Evolutionary conservation across 2,113 vertebrate genomes (phyloP).

Genomic region (Heterotilapia buettikoferi): DNA sequence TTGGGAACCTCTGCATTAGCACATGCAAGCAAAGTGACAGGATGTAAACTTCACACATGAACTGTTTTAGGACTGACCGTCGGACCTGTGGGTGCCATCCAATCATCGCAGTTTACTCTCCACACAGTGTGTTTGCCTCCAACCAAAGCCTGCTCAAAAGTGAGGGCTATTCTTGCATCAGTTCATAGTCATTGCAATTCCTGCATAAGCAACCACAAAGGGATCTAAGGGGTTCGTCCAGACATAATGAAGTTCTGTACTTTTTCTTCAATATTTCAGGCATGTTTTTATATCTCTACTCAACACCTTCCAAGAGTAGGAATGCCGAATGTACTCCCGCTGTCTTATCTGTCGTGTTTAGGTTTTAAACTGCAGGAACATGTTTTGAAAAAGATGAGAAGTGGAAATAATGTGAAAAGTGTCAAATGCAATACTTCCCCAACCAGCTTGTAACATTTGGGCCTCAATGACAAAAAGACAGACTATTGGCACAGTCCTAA

Average conservation of each 20-base stretch:
- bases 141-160: not conserved
- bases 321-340: not conserved
- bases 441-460: conserved; percentile 19
- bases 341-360: not conserved
- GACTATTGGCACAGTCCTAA: conserved; percentile 38
- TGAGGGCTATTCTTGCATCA: not conserved
- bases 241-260: not conserved
- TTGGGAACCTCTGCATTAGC: too few species aligned
- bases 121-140: not conserved
- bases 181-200: not conserved
- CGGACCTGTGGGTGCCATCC: not conserved
- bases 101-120: not conserved
- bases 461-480: conserved; percentile 65
- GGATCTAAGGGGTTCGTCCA: not conserved
- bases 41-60: not conserved
- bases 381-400: not conserved
- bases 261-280: not conserved
- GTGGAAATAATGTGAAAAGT: not conserved
- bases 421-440: not conserved
- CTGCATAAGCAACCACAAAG: not conserved
- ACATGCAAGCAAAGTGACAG: not conserved
- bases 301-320: not conserved
- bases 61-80: not conserved
- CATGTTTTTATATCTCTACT: not conserved
- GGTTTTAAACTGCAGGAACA: not conserved